A percentile compares a stretch with the other conserved stretches of the same genome.
Conservation (phyloP, 35 echinoderm and acorn worm genomes). For the Acanthaster planci region DNA sequence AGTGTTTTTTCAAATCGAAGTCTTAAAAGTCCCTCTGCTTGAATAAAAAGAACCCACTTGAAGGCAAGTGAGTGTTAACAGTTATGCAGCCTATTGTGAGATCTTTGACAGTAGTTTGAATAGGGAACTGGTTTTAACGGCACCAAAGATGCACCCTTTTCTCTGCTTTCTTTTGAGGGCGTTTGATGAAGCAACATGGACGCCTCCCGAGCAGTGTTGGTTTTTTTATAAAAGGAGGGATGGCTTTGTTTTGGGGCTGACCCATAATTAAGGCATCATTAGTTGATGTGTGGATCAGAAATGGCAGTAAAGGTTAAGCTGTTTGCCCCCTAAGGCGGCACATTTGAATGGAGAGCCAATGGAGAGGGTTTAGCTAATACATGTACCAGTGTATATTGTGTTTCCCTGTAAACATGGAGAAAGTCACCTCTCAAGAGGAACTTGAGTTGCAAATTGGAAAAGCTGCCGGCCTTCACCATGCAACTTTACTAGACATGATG, state of each 20-base stretch:
- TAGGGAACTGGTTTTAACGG: not conserved
- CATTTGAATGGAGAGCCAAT: not conserved
- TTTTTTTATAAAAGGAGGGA: not conserved
- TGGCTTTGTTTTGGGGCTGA: slow-evolving; percentile 8
- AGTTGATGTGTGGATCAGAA: not conserved
- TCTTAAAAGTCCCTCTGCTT: not conserved
- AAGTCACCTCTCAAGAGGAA: not conserved
- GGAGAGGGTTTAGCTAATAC: not conserved
- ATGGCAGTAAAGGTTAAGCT: no score
- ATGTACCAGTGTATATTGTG: not conserved
- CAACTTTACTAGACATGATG: no score
- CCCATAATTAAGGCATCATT: slow-evolving; percentile 20
- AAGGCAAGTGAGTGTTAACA: not conserved
- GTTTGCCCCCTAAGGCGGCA: no score
- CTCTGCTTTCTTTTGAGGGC: not conserved
- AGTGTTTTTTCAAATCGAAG: slow-evolving; percentile 1
- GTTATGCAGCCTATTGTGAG: slow-evolving; percentile 1
- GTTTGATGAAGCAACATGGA: not conserved
- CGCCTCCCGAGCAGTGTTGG: not conserved
- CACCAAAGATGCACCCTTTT: not conserved
- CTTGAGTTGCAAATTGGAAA: no score
- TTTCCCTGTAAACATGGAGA: not conserved
- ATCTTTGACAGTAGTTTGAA: not conserved
- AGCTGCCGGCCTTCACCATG: no score
- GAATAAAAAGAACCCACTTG: not conserved